Base-by-base conservation (phyloP, 2,113 vertebrate species). In the Crotalus helleri region DNA sequence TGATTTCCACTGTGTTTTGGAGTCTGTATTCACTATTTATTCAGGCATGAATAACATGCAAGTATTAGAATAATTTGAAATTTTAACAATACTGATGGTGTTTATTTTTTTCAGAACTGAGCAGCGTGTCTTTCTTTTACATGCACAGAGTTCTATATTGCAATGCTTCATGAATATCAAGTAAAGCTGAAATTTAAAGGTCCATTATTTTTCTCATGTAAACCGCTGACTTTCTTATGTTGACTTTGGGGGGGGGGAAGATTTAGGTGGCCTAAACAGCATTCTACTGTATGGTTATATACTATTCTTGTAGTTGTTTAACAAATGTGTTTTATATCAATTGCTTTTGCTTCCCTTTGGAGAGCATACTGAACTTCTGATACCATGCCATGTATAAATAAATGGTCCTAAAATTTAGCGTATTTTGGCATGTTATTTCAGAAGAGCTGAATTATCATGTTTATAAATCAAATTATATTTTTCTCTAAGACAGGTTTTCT, bases 321-420 rank as follows among this genome's bases (percentile, higher is more conserved):
- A 74, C 90, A 87, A 54, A 64, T 0, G 61, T 97, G 95, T 95
- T 96, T 97, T 96, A 95, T 95, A 95, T 95, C 49, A 93, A 87
- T 93, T 92, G 94, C 91, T 96, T 96, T 95, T 29, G 12, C 21
- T 13, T 19, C 2, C 19, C 39, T n/a, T 94, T 97, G 95, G 90
- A 95, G 87, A 55, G 91, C 95, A 86, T 69, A 91, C 95, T 64
- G 24, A 92, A 93, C 95, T 97, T 96, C 94, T 96, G 93, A 96
- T 96, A 95, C 95, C 85, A 94, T 96, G 94, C 95, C 89, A 95
- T 88, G 94, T 58, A 59, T 58, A 90, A 97, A 97, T 97, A 97
- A 97, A 97, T 88, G 46, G 94, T 95, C 93, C 94, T 93, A 93
- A 93, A 95, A 95, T 23, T 90, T 54, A 86, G 0, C 90, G 44